phyloP scores from a whole-genome alignment of 2,888 invertebrate species.

The Rotaria socialis region DNA sequence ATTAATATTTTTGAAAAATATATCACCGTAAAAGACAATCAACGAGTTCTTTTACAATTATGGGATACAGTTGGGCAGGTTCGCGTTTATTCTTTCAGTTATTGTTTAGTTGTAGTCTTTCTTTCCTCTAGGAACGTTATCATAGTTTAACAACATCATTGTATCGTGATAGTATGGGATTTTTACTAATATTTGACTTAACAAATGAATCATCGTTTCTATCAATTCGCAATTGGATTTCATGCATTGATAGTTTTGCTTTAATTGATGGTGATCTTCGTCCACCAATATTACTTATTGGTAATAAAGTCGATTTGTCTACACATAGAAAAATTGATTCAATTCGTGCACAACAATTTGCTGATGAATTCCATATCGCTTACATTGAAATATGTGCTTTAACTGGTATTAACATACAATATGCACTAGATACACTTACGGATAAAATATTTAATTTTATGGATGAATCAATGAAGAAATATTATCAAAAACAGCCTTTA shows the following conservation, averaged over 20 bases:
- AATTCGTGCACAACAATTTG: slow-evolving; percentile 1
- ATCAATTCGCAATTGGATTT: not conserved
- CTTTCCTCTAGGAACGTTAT: not conserved
- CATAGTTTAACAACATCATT: slow-evolving; percentile 52
- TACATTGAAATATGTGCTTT: slow-evolving; percentile 13
- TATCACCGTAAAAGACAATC: slow-evolving; percentile 63
- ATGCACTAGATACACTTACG: not conserved
- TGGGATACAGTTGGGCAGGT: slow-evolving; percentile 16
- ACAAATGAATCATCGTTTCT: slow-evolving; percentile 21
- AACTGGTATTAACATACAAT: not conserved
- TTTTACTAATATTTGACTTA: slow-evolving; percentile 14
- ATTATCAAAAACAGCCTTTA: not conserved
- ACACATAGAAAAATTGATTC: slow-evolving; percentile 68
- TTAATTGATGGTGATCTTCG: not conserved
- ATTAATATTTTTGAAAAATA: slow-evolving; percentile 93
- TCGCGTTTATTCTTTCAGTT: too few species aligned
- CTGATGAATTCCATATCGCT: not conserved
- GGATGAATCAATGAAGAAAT: not conserved
- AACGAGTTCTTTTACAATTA: not conserved
- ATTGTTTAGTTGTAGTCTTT: too few species aligned
- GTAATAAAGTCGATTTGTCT: slow-evolving; percentile 63
- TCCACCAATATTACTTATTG: not conserved
- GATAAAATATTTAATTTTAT: not conserved
- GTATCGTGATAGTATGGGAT: slow-evolving; percentile 54
- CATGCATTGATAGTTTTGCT: not conserved